A percentile compares a stretch with the other conserved stretches of the same genome.
Conservation (phyloP, 2,888 invertebrate genomes). For the Erebia ligea region DNA sequence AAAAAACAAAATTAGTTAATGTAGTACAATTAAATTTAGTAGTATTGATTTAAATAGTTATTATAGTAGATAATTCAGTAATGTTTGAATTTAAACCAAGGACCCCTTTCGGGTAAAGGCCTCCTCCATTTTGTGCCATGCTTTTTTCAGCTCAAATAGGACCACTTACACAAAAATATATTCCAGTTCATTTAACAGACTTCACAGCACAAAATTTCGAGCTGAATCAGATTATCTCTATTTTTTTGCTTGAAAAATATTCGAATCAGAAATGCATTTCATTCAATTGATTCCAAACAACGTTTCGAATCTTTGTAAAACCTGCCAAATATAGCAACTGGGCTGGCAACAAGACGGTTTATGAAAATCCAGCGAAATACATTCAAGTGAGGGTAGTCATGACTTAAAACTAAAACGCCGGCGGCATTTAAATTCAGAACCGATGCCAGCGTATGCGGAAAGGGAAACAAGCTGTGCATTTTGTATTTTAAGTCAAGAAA, state of each 20-base stretch:
- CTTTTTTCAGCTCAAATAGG: background rate
- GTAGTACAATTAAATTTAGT: too few relatives aligned
- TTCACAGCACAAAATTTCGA: background rate
- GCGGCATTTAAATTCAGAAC: conserved; percentile 25
- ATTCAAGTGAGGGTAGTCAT: conserved; percentile 26
- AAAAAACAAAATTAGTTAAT: too few relatives aligned
- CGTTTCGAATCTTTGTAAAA: background rate
- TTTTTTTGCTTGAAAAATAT: background rate
- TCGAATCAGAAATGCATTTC: conserved; percentile 1
- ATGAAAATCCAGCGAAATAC: conserved; percentile 22
- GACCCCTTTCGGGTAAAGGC: too few relatives aligned
- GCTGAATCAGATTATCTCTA: background rate
- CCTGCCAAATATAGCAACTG: conserved; percentile 16
- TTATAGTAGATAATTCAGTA: too few relatives aligned
- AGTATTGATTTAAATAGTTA: too few relatives aligned
- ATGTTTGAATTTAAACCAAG: too few relatives aligned
- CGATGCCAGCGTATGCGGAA: conserved; percentile 25
- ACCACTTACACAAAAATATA: background rate
- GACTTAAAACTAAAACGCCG: conserved; percentile 26
- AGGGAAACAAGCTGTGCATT: conserved; percentile 17
- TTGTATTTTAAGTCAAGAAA: conserved; percentile 18
- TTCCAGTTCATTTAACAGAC: background rate
- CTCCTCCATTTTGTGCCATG: too few relatives aligned
- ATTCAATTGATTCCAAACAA: conserved; percentile 7
- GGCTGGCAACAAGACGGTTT: conserved; percentile 14